These are phyloP conservation scores for Apus apus DNA, from an alignment of 2,113 vertebrate genomes.

Conservation along the genomic window DNA sequence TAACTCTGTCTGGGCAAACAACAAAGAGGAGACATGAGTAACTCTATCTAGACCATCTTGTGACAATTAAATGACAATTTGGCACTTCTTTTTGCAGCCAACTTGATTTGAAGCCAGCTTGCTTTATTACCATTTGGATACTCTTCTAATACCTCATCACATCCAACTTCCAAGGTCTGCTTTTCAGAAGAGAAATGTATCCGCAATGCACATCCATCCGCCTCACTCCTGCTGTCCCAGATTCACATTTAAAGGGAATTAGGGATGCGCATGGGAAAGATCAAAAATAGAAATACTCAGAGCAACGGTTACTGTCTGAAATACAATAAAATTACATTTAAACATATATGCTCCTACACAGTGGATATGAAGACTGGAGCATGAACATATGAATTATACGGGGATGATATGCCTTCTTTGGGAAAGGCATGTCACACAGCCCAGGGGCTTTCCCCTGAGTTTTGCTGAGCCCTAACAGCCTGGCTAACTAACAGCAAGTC, in stretches of 20 bases:
- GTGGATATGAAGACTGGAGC: not conserved
- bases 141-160: not conserved
- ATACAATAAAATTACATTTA: not conserved
- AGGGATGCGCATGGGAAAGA: not conserved
- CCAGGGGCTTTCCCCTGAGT: not conserved
- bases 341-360: not conserved
- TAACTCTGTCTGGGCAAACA: not conserved
- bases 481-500: not conserved
- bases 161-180: not conserved
- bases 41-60: not conserved
- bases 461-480: not conserved
- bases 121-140: not conserved
- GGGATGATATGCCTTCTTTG: not conserved
- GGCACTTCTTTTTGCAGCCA: not conserved
- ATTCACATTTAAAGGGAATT: constrained; percentile 48
- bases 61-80: not conserved
- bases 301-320: not conserved
- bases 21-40: not conserved
- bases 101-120: not conserved
- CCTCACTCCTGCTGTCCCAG: constrained; percentile 16
- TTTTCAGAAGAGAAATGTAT: not conserved
- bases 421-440: not conserved
- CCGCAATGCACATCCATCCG: not conserved
- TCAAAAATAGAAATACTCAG: constrained; percentile 43
- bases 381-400: not conserved